Evolutionary conservation across 2,888 invertebrate genomes (phyloP).

Genomic region (Pachliopta kotzebuea): DNA sequence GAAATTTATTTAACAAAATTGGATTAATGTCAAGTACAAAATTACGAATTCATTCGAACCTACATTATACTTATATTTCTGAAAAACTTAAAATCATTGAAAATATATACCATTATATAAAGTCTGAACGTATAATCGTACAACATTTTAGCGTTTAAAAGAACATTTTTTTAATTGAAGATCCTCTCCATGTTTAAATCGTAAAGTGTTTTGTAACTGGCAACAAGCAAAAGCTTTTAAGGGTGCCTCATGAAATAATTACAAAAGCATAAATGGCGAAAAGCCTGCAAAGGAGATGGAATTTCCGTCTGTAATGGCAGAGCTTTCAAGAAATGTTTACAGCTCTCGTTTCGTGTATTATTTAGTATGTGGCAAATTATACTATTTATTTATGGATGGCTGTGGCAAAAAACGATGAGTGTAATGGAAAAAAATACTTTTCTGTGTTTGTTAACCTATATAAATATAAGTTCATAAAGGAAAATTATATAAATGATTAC

Average conservation of each 20-base stretch:
- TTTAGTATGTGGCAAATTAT: not conserved
- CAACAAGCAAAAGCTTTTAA: conserved; percentile 7
- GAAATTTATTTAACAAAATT: too few relatives aligned
- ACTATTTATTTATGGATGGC: not conserved
- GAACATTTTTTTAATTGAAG: conserved; percentile 4
- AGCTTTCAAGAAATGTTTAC: conserved; percentile 2
- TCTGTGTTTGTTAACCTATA: not conserved
- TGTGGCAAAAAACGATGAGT: not conserved
- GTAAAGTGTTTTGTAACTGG: conserved; percentile 4
- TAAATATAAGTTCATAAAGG: not conserved
- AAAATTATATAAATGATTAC: too few relatives aligned
- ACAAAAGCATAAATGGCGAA: conserved; percentile 4
- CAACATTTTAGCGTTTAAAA: not conserved
- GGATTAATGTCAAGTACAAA: too few relatives aligned
- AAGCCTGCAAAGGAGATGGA: conserved; percentile 5
- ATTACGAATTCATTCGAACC: too few relatives aligned
- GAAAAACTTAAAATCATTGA: too few relatives aligned
- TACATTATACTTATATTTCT: too few relatives aligned
- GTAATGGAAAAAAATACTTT: not conserved
- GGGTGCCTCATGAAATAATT: conserved; percentile 5
- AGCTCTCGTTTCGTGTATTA: conserved; percentile 3
- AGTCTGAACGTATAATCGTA: not conserved
- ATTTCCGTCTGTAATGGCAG: not conserved
- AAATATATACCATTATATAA: not conserved
- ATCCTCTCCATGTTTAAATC: not conserved